phyloP scores from a whole-genome alignment of 2,888 invertebrate species.

The Pachymerium ferrugineum region DNA sequence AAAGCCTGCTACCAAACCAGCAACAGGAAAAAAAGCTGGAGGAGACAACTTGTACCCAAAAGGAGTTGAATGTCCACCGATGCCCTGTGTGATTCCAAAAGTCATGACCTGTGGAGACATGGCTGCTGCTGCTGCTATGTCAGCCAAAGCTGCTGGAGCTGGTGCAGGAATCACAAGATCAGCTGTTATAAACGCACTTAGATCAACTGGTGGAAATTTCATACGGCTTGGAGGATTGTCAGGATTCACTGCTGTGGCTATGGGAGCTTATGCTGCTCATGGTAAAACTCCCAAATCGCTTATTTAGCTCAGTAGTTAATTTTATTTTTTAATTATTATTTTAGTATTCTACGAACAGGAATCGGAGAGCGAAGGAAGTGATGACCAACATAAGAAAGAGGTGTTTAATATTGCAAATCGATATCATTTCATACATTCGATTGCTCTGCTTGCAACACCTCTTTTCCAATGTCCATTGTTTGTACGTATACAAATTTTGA shows the following conservation, averaged over 20 bases:
- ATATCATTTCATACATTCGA: conserved; percentile 75
- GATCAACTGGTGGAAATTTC: conserved; percentile 28
- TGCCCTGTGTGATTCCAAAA: not conserved
- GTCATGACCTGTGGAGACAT: not conserved
- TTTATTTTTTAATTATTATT: not conserved
- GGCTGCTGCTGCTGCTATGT: not conserved
- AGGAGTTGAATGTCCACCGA: not conserved
- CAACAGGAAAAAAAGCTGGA: not conserved
- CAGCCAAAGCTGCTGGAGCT: not conserved
- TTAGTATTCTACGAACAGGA: not conserved
- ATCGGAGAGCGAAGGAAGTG: not conserved
- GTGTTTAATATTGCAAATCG: conserved; percentile 76
- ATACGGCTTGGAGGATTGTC: conserved; percentile 70
- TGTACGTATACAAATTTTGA: conserved; percentile 59
- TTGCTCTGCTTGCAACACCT: conserved; percentile 78
- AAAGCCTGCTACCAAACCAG: not conserved
- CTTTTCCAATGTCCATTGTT: conserved; percentile 66
- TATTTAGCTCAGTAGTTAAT: not conserved
- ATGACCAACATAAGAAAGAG: not conserved
- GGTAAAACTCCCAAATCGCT: conserved; percentile 49
- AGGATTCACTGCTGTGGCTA: conserved; percentile 78
- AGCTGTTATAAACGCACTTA: not conserved
- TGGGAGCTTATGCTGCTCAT: conserved; percentile 80
- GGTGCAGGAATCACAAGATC: not conserved
- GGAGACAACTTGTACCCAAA: not conserved